Base-by-base conservation (phyloP, 1,140 invertebrate genomes). In the Dreissena polymorpha region DNA sequence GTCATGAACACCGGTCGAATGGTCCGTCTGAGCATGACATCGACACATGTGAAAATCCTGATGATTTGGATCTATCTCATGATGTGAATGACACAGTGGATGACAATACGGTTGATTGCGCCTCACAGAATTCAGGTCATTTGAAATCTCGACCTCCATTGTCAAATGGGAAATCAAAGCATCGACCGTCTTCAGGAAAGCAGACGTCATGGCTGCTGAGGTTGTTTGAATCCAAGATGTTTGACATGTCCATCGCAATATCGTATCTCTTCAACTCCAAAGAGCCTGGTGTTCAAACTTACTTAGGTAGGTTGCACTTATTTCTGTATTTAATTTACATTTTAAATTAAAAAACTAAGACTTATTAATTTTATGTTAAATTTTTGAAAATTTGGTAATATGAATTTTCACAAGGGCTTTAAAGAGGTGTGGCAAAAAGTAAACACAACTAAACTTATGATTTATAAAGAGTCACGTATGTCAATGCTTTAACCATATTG, bases 211-310 rank as follows among this genome's bases (percentile, higher is more conserved):
- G 96, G 93, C 94, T 99, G 71, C 93, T 99, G 80, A 94, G 98
- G 87, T 94, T 99, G 87, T 98, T 99, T 90, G 98, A 99, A 93
- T 98, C 98, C 85, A 97, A 97, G 94, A 94, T 98, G 76, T 99
- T 99, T 93, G 97, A 99, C 92, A 98, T 99, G 95, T 97, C 97
- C 79, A 98, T 99, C 95, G 98, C 98, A 27, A 97, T 99, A 90
- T 97, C 97, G 90, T 99, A 99, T 95, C 94, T 99, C 53, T 99
- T 98, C 91, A 98, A 98, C 92, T 98, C 98, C n/a, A 99, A 99
- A 83, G 98, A 99, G 93, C 97, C 97, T 25, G 98, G 98, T 68
- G 98, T 99, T 68, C 97, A 98, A 90, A 97, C 96, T 87, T 99
- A 99, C 93, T 95, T 99, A 92, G 98, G 97, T 95, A 91, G 93